Base-by-base conservation (phyloP, 2,113 vertebrate genomes). In the Siniperca knerii region DNA sequence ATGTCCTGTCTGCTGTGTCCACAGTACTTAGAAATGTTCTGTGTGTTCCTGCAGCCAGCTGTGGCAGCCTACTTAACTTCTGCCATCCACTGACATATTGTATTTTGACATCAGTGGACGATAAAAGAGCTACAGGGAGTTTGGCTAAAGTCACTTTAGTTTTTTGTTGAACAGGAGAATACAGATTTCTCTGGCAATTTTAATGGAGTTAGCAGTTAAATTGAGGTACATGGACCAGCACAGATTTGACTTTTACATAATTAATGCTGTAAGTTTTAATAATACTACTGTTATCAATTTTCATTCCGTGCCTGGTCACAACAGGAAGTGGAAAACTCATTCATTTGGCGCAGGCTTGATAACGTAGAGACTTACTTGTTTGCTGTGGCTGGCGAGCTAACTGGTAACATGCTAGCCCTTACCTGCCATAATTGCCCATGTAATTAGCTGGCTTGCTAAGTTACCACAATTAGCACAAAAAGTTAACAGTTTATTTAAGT, bases 1-100 rank as follows among this genome's bases (percentile, higher is more conserved):
- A 69, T 52, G 85, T 87, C 76, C 85, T 81, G 78, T 64, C 65
- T 33, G 66, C 75, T 65, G 57, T 61, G 74, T 87, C 75, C 75
- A 68, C 67, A 79, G 48, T 3, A 37, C 21, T 81, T 33, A 54
- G 33, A 46, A 18, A 3, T 52, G 75, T 66, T 61, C 52, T 29
- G 5, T 73, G 83, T 68, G 50, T 18, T 78, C n/a, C 60, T 55
- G 48, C 83, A 87, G 77, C 76, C 46, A 64, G 66, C 66, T 66
- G 65, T 79, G 69, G 50, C 84, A 77, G 71, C 74, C 6, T 46
- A 73, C 70, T 77, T 72, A 69, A 72, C 75, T 71, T 81, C 55
- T 62, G 48, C 77, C 60, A 57, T 82, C 68, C 48, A 4, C 40
- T 78, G 75, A 74, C 84, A 66, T 68, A 11, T 71, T 57, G 20